Conservation (phyloP, 1,140 invertebrate species). For the Stegodyphus mimosarum region DNA sequence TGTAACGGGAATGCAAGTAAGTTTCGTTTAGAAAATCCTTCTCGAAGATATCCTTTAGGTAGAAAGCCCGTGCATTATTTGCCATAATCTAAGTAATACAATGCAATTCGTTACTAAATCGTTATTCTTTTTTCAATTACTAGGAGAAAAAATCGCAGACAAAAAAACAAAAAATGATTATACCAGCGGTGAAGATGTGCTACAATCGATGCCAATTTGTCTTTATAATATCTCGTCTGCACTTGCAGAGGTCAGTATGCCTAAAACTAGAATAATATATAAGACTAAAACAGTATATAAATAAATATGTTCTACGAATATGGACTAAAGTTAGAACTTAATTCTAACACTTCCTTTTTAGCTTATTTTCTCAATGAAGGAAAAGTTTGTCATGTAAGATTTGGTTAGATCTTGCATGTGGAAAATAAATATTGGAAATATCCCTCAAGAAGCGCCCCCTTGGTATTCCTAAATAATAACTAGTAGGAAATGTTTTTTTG, state of each 20-base stretch:
- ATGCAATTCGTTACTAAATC: neutral
- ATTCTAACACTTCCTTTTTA: too few relatives aligned
- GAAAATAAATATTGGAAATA: too few relatives aligned
- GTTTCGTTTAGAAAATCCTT: neutral
- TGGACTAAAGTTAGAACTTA: too few relatives aligned
- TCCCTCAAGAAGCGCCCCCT: too few relatives aligned
- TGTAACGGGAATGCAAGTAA: neutral
- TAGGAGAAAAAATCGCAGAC: neutral
- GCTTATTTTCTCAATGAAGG: too few relatives aligned
- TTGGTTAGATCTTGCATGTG: too few relatives aligned
- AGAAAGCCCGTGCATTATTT: neutral
- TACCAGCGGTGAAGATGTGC: neutral
- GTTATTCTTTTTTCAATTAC: neutral
- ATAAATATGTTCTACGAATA: too few relatives aligned
- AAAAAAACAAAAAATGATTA: neutral
- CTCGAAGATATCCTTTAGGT: neutral
- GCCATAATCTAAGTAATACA: neutral
- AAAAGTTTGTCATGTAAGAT: too few relatives aligned
- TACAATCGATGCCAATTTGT: slow-evolving; percentile 10
- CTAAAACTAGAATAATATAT: neutral
- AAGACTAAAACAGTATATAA: too few relatives aligned
- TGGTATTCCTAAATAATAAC: too few relatives aligned
- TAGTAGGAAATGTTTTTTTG: too few relatives aligned
- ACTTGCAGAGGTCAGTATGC: slow-evolving; percentile 4
- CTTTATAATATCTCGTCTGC: slow-evolving; percentile 28